These are phyloP conservation scores for Paramuricea clavata DNA, from an alignment of 92 coral and sea anemone genomes.

Conservation along the genomic window DNA sequence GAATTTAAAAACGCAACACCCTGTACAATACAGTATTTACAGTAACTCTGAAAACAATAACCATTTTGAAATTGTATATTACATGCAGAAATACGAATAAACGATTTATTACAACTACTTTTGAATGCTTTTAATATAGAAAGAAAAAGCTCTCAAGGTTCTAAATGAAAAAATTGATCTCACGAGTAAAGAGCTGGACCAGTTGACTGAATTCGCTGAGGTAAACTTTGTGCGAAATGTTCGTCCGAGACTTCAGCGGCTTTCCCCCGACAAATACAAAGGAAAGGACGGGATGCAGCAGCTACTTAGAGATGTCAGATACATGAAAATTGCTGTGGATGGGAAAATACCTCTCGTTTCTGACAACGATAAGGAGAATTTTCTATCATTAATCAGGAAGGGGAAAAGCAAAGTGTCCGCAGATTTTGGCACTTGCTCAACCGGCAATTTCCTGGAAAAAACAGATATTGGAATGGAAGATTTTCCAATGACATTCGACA, in stretches of 20 bases:
- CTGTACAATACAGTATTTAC: too few relatives aligned
- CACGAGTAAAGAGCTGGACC: background rate
- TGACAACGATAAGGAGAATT: background rate
- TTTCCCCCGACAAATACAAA: background rate
- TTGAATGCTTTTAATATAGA: background rate
- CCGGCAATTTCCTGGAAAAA: background rate
- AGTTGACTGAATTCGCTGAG: background rate
- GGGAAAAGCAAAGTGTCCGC: constrained; percentile 6
- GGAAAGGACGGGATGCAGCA: constrained; percentile 6
- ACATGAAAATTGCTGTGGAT: background rate
- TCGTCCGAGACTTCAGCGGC: constrained; percentile 11
- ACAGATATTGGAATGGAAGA: background rate
- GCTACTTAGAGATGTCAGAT: constrained; percentile 4
- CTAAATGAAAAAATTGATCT: background rate
- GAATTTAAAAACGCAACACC: too few relatives aligned
- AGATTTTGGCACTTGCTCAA: background rate
- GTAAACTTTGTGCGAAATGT: background rate
- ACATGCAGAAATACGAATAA: too few relatives aligned
- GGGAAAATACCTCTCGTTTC: constrained; percentile 6
- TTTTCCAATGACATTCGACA: background rate
- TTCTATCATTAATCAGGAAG: background rate
- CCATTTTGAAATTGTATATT: too few relatives aligned
- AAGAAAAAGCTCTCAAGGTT: background rate
- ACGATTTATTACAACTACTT: too few relatives aligned
- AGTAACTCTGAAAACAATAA: too few relatives aligned